Percentiles rank a stretch among this genome's conserved stretches.
These are phyloP conservation scores for Polydrusus pterygomalis DNA, from an alignment of 2,888 invertebrate species.

Conservation along the genomic window DNA sequence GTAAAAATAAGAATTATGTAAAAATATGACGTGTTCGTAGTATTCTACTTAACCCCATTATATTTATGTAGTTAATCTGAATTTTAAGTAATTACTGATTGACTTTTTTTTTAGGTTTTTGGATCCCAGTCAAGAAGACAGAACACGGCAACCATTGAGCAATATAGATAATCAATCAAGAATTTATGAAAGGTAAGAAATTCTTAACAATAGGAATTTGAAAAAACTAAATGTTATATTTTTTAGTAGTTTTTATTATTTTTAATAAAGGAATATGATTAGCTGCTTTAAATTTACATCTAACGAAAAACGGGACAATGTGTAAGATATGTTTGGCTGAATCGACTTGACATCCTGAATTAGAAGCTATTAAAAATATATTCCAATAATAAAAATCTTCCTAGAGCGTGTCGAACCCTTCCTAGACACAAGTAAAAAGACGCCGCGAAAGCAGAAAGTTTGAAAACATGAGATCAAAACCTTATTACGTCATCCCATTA, in stretches of 20 bases:
- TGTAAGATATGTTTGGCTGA: too few species aligned
- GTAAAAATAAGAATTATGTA: background rate
- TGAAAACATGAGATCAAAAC: too few species aligned
- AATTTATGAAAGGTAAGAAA: conserved; percentile 84
- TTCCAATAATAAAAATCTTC: too few species aligned
- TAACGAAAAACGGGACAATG: background rate
- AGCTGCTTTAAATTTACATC: background rate
- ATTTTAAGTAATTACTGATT: conserved; percentile 15
- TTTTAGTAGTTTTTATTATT: background rate
- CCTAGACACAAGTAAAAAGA: too few species aligned
- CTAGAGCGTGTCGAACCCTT: too few species aligned
- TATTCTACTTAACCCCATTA: too few species aligned
- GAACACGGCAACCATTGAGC: conserved; percentile 81
- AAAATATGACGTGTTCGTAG: too few species aligned
- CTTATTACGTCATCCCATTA: too few species aligned
- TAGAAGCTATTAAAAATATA: too few species aligned
- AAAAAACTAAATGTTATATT: background rate
- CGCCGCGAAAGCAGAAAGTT: too few species aligned
- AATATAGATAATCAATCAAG: conserved; percentile 77
- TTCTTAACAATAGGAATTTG: background rate
- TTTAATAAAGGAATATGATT: background rate
- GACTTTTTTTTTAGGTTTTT: conserved; percentile 75
- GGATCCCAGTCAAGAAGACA: conserved; percentile 87
- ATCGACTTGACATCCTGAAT: too few species aligned
- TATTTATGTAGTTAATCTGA: background rate